phyloP scores from a whole-genome alignment of 1,140 invertebrate genomes.

The Artemia franciscana region DNA sequence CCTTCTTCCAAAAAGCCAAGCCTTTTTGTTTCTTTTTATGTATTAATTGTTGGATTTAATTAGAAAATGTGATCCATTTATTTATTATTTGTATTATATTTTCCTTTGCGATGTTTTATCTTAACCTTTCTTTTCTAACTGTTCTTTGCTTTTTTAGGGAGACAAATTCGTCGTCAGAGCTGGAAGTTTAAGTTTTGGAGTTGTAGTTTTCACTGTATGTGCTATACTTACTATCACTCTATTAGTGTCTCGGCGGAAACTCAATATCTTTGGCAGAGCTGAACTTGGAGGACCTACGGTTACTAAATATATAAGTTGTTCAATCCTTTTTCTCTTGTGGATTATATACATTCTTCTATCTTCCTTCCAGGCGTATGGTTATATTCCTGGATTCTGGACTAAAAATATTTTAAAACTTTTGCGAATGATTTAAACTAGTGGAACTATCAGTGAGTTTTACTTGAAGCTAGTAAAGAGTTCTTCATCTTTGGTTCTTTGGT shows the following conservation, averaged over 20 bases:
- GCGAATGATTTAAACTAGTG: background rate
- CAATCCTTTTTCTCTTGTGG: conserved; percentile 26
- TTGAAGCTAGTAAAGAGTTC: too few species aligned
- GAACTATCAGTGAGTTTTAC: too few species aligned
- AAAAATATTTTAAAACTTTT: background rate
- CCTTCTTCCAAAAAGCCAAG: background rate
- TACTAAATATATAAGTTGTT: conserved; percentile 19
- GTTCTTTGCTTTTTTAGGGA: conserved; percentile 22
- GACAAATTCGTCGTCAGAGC: conserved; percentile 25
- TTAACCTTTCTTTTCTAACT: conserved; percentile 4
- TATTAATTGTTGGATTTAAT: background rate
- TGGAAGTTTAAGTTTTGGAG: conserved; percentile 31
- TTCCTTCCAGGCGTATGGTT: conserved; percentile 23
- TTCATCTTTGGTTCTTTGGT: too few species aligned
- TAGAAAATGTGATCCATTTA: background rate
- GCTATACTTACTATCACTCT: conserved; percentile 25
- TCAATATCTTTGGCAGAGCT: conserved; percentile 27
- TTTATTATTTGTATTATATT: background rate
- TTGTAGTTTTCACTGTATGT: conserved; percentile 28
- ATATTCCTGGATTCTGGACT: conserved; percentile 12
- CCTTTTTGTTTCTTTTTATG: too few species aligned
- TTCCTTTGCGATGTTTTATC: background rate
- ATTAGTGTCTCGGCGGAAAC: conserved; percentile 24
- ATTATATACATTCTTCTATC: conserved; percentile 28
- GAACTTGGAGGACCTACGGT: conserved; percentile 31